These are phyloP conservation scores for Phrynocephalus vlangalii DNA, from an alignment of 2,797 vertebrate genomes.

Conservation along the genomic window DNA sequence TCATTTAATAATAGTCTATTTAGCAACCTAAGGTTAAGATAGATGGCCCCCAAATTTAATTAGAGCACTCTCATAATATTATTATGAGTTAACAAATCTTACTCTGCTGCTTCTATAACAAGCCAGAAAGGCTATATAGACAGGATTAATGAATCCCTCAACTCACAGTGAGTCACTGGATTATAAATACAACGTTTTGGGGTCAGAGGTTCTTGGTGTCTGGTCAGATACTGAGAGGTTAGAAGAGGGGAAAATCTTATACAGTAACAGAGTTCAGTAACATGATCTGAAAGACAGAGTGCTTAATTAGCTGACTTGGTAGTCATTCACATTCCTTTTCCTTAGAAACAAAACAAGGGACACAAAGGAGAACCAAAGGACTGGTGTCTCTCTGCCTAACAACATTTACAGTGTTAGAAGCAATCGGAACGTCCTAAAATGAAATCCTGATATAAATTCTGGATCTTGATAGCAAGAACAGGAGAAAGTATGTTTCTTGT, in stretches of 20 bases:
- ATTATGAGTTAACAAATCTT: background rate
- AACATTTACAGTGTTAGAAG: background rate
- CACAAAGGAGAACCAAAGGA: background rate
- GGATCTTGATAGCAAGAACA: background rate
- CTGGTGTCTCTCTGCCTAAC: background rate
- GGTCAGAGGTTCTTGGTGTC: background rate
- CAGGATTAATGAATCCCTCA: background rate
- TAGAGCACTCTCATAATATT: background rate
- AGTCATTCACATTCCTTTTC: background rate
- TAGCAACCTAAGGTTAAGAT: background rate
- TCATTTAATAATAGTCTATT: background rate
- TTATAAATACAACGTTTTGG: background rate
- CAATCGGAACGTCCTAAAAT: constrained; percentile 1
- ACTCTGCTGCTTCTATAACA: background rate
- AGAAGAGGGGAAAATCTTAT: background rate
- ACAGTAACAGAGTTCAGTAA: background rate
- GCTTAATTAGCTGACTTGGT: background rate
- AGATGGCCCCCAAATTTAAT: background rate
- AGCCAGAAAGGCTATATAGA: background rate
- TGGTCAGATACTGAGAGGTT: background rate
- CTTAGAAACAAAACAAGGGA: background rate
- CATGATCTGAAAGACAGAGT: background rate
- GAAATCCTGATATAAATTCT: background rate
- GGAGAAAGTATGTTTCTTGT: background rate
- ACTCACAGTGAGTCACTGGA: too few relatives aligned